phyloP scores from a whole-genome alignment of 2,888 invertebrate genomes.

The Biston stratarius region DNA sequence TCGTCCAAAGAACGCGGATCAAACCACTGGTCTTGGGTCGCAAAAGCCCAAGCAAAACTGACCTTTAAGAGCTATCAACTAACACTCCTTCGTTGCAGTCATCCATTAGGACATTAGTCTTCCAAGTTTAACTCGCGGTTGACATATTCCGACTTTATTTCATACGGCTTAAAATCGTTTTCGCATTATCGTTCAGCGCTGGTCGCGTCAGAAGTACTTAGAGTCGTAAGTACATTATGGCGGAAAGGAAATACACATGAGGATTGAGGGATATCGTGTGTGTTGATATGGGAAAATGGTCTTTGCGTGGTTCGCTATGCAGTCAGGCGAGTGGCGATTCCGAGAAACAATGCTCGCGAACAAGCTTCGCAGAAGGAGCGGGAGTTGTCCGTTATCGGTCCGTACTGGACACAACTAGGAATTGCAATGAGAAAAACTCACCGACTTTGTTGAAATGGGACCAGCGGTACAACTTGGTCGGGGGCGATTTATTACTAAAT shows the following conservation, averaged over 20 bases:
- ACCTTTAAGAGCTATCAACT: slow-evolving; percentile 61
- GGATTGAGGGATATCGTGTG: slow-evolving; percentile 73
- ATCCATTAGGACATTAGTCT: slow-evolving; percentile 71
- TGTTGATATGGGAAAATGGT: slow-evolving; percentile 62
- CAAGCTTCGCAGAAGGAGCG: slow-evolving; percentile 81
- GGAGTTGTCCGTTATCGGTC: slow-evolving; percentile 72
- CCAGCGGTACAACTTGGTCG: slow-evolving; percentile 66
- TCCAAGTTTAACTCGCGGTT: slow-evolving; percentile 54
- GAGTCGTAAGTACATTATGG: slow-evolving; percentile 63
- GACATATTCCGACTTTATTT: slow-evolving; percentile 66
- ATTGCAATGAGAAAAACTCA: slow-evolving; percentile 79
- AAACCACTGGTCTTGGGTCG: slow-evolving; percentile 62
- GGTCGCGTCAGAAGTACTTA: slow-evolving; percentile 46
- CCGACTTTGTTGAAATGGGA: slow-evolving; percentile 78
- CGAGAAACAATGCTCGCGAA: slow-evolving; percentile 78
- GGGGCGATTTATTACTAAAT: slow-evolving; percentile 78
- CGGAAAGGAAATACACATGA: slow-evolving; percentile 69
- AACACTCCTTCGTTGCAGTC: slow-evolving; percentile 62
- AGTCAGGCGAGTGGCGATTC: slow-evolving; percentile 74
- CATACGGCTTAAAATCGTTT: slow-evolving; percentile 68
- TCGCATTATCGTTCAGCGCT: slow-evolving; percentile 54
- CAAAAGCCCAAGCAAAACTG: slow-evolving; percentile 64
- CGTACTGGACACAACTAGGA: slow-evolving; percentile 76
- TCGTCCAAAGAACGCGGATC: slow-evolving; percentile 82
- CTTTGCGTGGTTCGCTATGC: slow-evolving; percentile 70